Evolutionary conservation across 2,888 invertebrate species (phyloP), one percentile per base, ranked within the genome.

Genomic region (Cheilosia grossa): DNA sequence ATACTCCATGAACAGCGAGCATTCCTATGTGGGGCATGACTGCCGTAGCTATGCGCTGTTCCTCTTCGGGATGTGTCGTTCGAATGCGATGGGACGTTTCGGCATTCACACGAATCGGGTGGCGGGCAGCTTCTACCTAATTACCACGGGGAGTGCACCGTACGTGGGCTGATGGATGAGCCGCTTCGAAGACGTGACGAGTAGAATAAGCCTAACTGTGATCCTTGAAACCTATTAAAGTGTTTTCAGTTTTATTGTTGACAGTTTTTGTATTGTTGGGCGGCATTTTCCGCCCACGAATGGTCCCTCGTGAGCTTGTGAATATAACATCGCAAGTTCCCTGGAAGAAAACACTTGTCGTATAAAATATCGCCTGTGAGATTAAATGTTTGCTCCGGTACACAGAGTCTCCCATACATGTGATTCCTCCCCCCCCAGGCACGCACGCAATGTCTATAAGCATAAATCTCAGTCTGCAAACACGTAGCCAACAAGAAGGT

Each of bases 1-100:
- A 64, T 89, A 90, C 42, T 91, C 91, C 6, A 90, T 91, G 90
- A 89, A 91, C 80, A 91, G 90, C 13, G 87, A 87, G 61, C 89
- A 89, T 44, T 89, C 89, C 0, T 91, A 91, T 72, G 87, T 90
- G 56, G 91, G 91, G 30, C 86, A 87, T 30, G 87, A 91, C n/a
- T 91, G 91, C 87, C 87, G 80, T n/a, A 90, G 88, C 80, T 91
- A 90, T 87, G 83, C 73, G 4, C 86, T 88, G 54, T 91, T 88
- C 73, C 7, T 78, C 6, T 86, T 82, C 6, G 90, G 91, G 0
- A 58, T 82, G 2, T 91, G 91, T 63, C 83, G 74, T 15, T 87
- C 87, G 7, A 90, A 89, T 87, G 88, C 87, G 2, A 88, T 88
- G 2, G 90, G 89, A 47, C 89, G 89, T 40, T 91, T 91, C 67